Percentiles rank a stretch among this genome's conserved stretches.
These are phyloP conservation scores for Eucriotettix oculatus DNA, from an alignment of 2,888 invertebrate genomes.

Conservation along the genomic window DNA sequence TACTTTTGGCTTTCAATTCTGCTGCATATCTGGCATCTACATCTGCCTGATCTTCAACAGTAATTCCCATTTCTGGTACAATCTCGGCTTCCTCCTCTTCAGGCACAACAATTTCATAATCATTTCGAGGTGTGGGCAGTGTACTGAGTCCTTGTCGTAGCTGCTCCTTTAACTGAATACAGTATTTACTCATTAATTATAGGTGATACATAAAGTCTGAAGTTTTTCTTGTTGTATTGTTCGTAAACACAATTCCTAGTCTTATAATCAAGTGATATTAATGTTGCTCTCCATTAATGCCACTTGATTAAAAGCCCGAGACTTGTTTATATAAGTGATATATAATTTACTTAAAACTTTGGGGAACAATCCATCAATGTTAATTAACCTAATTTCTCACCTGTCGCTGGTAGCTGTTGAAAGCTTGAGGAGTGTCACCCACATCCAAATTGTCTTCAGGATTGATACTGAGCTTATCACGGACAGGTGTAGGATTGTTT, in stretches of 20 bases:
- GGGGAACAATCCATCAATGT: too few relatives aligned
- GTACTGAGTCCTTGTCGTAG: constrained; percentile 60
- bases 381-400: constrained; percentile 18
- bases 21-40: constrained; percentile 52
- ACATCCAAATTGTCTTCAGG: constrained; percentile 61
- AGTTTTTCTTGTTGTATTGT: too few relatives aligned
- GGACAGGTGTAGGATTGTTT: constrained; percentile 53
- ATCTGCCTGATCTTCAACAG: constrained; percentile 73
- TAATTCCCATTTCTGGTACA: constrained; percentile 16
- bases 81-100: constrained; percentile 45
- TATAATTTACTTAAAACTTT: too few relatives aligned
- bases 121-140: constrained; percentile 84
- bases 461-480: constrained; percentile 92
- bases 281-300: too few relatives aligned
- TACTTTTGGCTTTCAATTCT: constrained; percentile 50
- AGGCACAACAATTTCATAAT: constrained; percentile 96
- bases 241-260: too few relatives aligned
- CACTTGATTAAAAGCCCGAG: too few relatives aligned
- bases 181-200: too few relatives aligned
- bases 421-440: constrained; percentile 51
- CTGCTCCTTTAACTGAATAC: constrained; percentile 40
- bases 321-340: too few relatives aligned
- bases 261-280: too few relatives aligned
- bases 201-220: too few relatives aligned
- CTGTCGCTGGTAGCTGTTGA: constrained; percentile 51